phyloP scores from a whole-genome alignment of 2,113 vertebrate genomes.

The Campylorhamphus procurvoides region DNA sequence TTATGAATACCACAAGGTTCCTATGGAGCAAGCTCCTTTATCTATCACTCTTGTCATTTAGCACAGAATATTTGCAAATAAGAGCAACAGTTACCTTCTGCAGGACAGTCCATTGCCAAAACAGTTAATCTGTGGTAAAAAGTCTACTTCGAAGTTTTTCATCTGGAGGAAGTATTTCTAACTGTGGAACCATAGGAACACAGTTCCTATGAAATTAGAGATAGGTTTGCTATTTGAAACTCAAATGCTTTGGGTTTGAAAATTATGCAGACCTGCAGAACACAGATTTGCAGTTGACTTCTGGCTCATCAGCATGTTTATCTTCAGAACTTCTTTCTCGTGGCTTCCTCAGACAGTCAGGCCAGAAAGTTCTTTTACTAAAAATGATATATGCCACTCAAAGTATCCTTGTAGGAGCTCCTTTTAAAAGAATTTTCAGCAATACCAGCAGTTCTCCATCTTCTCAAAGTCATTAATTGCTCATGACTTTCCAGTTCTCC shows the following conservation, averaged over 20 bases:
- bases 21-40: background rate
- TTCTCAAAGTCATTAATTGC: constrained; percentile 46
- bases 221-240: background rate
- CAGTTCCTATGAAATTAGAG: background rate
- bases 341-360: background rate
- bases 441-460: constrained; percentile 37
- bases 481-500: background rate
- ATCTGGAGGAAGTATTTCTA: background rate
- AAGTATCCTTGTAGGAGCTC: constrained; percentile 25
- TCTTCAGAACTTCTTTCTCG: background rate
- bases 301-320: background rate
- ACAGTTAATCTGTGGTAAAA: background rate
- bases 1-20: background rate
- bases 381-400: constrained; percentile 32
- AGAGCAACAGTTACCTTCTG: background rate
- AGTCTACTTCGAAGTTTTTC: background rate
- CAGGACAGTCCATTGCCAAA: background rate
- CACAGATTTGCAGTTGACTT: background rate
- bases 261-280: background rate
- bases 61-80: background rate
- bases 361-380: constrained; percentile 26
- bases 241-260: background rate
- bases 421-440: constrained; percentile 56
- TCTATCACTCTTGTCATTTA: background rate
- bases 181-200: background rate